Evolutionary conservation across 2,113 vertebrate genomes (phyloP).

Genomic region (Ctenomys sociabilis): DNA sequence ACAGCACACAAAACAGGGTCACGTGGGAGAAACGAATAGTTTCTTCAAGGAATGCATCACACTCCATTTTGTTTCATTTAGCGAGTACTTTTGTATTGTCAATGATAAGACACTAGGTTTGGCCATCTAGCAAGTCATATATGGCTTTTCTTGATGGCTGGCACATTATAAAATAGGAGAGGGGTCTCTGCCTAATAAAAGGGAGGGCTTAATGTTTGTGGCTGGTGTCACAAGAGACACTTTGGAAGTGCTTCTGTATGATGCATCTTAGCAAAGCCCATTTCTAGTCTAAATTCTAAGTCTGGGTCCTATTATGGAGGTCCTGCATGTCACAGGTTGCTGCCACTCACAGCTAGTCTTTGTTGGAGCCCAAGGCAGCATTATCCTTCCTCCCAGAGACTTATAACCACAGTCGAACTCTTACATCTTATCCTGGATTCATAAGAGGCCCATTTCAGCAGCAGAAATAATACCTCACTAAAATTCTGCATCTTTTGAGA

Average conservation of each 20-base stretch:
- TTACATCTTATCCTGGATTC: neutral
- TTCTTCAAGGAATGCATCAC: neutral
- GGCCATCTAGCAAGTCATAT: neutral
- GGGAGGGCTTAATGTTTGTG: neutral
- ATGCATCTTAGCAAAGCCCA: neutral
- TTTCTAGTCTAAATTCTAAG: neutral
- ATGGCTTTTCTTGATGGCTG: neutral
- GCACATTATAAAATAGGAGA: neutral
- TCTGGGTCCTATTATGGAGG: neutral
- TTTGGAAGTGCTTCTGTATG: neutral
- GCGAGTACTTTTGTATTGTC: neutral
- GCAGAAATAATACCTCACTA: neutral
- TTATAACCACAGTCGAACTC: neutral
- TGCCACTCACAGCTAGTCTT: neutral
- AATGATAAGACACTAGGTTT: neutral
- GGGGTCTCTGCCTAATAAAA: neutral
- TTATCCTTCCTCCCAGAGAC: neutral
- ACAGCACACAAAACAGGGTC: neutral
- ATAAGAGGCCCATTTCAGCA: neutral
- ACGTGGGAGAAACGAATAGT: neutral
- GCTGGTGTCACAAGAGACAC: neutral
- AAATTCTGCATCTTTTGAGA: neutral
- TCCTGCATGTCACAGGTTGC: neutral
- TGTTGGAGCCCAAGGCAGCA: neutral
- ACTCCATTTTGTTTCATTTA: constrained; percentile 23